Evolutionary conservation across 2,113 vertebrate genomes (phyloP).

Genomic region (Pheucticus melanocephalus): DNA sequence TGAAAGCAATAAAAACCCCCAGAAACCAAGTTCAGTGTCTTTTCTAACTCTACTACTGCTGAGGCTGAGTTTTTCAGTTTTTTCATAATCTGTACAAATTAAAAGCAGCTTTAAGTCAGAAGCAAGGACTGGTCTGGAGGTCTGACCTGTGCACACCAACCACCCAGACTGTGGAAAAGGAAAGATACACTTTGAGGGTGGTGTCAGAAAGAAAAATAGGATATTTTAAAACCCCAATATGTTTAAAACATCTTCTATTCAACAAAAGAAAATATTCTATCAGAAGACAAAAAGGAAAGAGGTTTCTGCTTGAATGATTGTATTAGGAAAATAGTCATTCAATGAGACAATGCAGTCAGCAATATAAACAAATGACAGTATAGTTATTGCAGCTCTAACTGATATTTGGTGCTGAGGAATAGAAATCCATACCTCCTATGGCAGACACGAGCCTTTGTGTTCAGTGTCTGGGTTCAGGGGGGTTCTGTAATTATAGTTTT

Average conservation of each 20-base stretch:
- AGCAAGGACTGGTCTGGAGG: not conserved
- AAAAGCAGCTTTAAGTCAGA: not conserved
- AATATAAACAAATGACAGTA: not conserved
- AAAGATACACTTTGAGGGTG: not conserved
- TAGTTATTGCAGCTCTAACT: not conserved
- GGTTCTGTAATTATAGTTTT: not conserved
- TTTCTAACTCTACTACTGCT: accelerated
- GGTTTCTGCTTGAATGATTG: not conserved
- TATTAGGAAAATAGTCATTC: not conserved
- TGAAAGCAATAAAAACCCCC: not conserved
- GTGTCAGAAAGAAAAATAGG: not conserved
- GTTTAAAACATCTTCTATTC: not conserved
- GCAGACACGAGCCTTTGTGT: not conserved
- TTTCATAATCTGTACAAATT: not conserved
- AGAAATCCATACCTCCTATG: constrained; percentile 7
- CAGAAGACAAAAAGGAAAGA: not conserved
- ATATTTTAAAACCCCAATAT: accelerated
- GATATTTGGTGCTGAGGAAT: not conserved
- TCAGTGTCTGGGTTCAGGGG: not conserved
- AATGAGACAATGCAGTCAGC: not conserved
- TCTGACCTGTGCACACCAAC: not conserved
- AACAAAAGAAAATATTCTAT: not conserved
- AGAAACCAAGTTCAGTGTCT: not conserved
- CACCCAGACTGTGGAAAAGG: not conserved
- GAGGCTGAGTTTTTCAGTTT: not conserved